These are phyloP conservation scores for Drosophila aff. DNA, from an alignment of 1,140 invertebrate genomes.

Conservation along the genomic window DNA sequence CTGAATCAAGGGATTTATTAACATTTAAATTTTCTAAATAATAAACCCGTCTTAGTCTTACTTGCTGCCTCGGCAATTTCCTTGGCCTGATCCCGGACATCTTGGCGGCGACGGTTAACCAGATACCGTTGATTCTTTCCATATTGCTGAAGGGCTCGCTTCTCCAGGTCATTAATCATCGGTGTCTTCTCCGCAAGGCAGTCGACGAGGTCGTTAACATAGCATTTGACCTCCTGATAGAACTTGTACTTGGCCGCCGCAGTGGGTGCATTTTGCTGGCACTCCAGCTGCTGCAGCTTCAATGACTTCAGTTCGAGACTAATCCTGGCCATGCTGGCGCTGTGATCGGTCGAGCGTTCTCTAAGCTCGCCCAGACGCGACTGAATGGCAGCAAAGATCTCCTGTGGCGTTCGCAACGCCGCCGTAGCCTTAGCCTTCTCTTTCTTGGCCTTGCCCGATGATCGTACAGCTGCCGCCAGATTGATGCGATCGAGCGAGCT, in stretches of 20 bases:
- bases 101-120: conserved; percentile 92
- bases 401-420: conserved; percentile 87
- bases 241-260: conserved; percentile 93
- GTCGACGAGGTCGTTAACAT: conserved; percentile 98
- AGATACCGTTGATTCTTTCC: conserved; percentile 90
- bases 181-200: conserved; percentile 97
- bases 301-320: conserved; percentile 87
- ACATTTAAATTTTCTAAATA: neutral
- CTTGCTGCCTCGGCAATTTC: conserved; percentile 91
- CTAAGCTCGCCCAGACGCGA: conserved; percentile 83
- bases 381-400: conserved; percentile 86
- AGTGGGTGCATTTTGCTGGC: conserved; percentile 88
- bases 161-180: conserved; percentile 91
- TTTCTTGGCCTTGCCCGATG: conserved; percentile 65
- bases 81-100: conserved; percentile 96
- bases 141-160: conserved; percentile 90
- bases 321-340: conserved; percentile 86
- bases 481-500: conserved; percentile 56
- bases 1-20: neutral
- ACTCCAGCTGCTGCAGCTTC: conserved; percentile 87
- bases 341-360: conserved; percentile 87
- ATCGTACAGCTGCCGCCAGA: conserved; percentile 52
- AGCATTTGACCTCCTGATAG: conserved; percentile 98
- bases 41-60: conserved; percentile 70
- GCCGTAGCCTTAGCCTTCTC: conserved; percentile 83